Percentiles rank a stretch among this genome's conserved stretches.
Evolutionary conservation across 2,888 invertebrate genomes (phyloP).

Genomic region (Onchidella celtica): DNA sequence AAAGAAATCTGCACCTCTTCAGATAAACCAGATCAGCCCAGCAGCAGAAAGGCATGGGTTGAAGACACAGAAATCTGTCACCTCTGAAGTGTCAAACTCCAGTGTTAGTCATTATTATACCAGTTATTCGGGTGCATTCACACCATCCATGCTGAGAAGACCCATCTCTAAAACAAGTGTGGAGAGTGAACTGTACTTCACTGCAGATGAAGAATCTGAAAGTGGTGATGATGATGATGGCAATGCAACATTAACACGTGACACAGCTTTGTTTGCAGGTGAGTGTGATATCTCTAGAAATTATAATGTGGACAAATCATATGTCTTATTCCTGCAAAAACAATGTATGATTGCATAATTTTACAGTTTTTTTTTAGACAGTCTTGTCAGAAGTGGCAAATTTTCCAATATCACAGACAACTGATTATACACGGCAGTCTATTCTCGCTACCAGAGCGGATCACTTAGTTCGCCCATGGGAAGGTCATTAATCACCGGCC

Average conservation of each 20-base stretch:
- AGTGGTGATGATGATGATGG: slow-evolving; percentile 61
- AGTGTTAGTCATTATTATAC: neutral
- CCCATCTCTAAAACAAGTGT: slow-evolving; percentile 64
- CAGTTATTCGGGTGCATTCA: neutral
- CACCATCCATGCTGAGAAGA: slow-evolving; percentile 53
- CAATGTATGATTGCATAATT: no score
- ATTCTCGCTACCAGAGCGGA: no score
- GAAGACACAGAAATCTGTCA: neutral
- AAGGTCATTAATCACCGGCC: no score
- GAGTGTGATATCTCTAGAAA: no score
- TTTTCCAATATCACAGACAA: no score
- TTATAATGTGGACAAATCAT: no score
- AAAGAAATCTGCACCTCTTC: neutral
- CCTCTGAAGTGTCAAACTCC: slow-evolving; percentile 10
- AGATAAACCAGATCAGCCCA: slow-evolving; percentile 10
- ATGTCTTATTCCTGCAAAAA: neutral
- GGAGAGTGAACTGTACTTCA: slow-evolving; percentile 93
- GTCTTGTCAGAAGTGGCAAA: no score
- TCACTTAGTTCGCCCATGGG: no score
- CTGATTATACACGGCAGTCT: no score
- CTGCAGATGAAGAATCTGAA: slow-evolving; percentile 95
- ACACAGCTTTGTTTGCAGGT: slow-evolving; percentile 18
- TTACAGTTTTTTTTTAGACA: no score
- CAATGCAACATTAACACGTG: slow-evolving; percentile 41
- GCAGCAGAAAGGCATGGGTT: neutral